Evolutionary conservation across 2,888 invertebrate species (phyloP).

Genomic region (Agrotis clavis): DNA sequence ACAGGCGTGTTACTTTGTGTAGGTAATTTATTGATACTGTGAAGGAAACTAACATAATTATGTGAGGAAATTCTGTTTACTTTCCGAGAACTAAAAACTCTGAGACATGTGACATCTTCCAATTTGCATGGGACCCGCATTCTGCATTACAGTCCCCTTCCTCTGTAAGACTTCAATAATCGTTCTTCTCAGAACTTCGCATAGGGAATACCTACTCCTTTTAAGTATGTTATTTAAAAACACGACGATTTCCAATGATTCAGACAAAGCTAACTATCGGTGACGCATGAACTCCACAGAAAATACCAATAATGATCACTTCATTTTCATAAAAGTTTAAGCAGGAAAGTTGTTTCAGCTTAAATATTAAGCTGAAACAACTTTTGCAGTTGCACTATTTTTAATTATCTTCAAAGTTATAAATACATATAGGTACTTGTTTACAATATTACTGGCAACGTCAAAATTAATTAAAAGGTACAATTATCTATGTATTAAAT

Average conservation of each 20-base stretch:
- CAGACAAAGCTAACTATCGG: conserved; percentile 33
- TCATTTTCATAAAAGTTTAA: conserved; percentile 19
- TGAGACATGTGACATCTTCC: background rate
- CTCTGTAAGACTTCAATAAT: too few species aligned
- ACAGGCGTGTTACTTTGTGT: background rate
- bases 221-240: conserved; percentile 24
- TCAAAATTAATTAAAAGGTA: too few species aligned
- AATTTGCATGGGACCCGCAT: background rate
- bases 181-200: background rate
- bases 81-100: background rate
- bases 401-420: background rate
- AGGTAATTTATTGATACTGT: background rate
- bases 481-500: too few species aligned
- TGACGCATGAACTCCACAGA: conserved; percentile 44
- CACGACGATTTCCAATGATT: conserved; percentile 36
- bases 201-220: background rate
- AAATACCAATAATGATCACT: conserved; percentile 14
- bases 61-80: background rate
- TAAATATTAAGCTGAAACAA: background rate
- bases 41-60: background rate
- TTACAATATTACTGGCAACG: conserved; percentile 1
- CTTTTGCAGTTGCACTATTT: background rate
- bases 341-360: background rate
- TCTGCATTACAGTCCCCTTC: background rate
- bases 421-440: background rate